Evolutionary conservation across 2,113 vertebrate genomes (phyloP).

Genomic region (Lota lota): DNA sequence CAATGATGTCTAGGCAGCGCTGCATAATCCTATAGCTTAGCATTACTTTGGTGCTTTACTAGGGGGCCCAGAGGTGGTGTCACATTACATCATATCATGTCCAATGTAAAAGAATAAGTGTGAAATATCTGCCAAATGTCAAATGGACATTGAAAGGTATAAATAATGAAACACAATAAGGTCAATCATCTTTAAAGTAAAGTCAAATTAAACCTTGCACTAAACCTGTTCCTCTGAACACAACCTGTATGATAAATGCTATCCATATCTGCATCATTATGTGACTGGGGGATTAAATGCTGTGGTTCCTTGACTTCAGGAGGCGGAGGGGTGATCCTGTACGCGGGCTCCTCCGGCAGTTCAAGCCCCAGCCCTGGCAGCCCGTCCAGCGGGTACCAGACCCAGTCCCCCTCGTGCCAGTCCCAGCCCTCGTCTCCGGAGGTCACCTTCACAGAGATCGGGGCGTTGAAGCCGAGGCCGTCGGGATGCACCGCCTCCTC

Average conservation of each 20-base stretch:
- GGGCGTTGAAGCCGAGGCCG: constrained; percentile 59
- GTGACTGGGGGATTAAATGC: no score
- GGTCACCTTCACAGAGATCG: constrained; percentile 75
- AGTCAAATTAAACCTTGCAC: not conserved
- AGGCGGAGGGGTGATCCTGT: constrained; percentile 73
- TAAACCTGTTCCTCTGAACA: no score
- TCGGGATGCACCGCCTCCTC: constrained; percentile 29
- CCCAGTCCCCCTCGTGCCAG: constrained; percentile 75
- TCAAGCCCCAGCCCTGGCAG: constrained; percentile 74
- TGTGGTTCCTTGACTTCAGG: constrained; percentile 30
- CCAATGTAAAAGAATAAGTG: not conserved
- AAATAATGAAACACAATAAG: not conserved
- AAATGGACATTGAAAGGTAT: not conserved
- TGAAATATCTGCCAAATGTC: not conserved
- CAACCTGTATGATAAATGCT: no score
- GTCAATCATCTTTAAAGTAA: not conserved
- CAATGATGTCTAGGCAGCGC: constrained; percentile 38
- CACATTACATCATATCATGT: constrained; percentile 46
- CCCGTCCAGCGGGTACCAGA: constrained; percentile 79
- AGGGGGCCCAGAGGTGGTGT: constrained; percentile 30
- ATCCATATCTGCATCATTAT: no score
- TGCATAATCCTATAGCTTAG: constrained; percentile 25
- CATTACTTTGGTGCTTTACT: constrained; percentile 6
- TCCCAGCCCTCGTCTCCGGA: constrained; percentile 80
- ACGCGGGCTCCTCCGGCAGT: constrained; percentile 71